Conservation (phyloP, 2,113 vertebrate genomes). For the Leucopsar rothschildi region DNA sequence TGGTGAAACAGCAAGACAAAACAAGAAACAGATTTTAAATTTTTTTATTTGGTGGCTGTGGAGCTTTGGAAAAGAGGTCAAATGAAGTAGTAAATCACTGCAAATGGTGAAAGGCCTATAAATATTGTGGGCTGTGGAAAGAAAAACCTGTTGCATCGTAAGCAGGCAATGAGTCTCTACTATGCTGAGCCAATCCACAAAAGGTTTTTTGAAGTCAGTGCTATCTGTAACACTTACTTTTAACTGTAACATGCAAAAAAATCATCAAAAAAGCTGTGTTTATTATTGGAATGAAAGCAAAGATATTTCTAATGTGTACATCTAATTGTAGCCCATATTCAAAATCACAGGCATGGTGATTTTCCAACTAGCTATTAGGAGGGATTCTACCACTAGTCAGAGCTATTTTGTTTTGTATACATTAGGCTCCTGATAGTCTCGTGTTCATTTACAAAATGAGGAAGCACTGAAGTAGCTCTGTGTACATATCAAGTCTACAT, state of each 20-base stretch:
- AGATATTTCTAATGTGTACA: background rate
- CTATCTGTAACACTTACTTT: background rate
- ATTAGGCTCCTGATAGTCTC: background rate
- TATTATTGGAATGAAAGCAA: background rate
- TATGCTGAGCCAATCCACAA: background rate
- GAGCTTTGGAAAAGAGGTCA: background rate
- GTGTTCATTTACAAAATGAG: background rate
- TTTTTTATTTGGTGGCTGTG: background rate
- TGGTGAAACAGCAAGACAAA: background rate
- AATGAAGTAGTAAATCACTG: background rate
- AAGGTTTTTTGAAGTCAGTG: background rate
- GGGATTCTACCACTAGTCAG: background rate
- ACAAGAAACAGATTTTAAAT: background rate
- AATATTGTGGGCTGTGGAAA: background rate
- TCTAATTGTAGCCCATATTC: background rate
- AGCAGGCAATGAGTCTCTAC: background rate
- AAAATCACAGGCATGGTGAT: background rate
- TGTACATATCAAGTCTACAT: background rate
- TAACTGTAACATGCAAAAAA: background rate
- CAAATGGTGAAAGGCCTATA: constrained; percentile 14
- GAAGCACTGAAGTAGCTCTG: background rate
- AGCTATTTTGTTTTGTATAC: background rate
- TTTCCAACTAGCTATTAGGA: background rate
- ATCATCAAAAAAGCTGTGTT: background rate
- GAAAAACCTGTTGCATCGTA: constrained; percentile 1